These are phyloP conservation scores for Eulithis prunata DNA, from an alignment of 2,888 invertebrate species.

Conservation along the genomic window DNA sequence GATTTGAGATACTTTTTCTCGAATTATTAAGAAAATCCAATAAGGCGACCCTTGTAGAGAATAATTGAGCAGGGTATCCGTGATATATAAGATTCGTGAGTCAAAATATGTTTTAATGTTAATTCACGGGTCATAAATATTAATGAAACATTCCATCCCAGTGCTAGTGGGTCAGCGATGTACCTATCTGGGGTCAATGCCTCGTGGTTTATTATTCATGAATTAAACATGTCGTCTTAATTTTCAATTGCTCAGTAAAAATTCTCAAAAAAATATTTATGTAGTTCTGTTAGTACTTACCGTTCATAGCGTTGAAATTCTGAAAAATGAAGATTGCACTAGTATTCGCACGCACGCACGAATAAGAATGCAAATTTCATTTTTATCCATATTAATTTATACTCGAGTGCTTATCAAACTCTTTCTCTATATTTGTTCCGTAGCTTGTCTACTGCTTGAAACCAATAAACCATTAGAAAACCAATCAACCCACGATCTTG, in stretches of 20 bases:
- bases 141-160: slow-evolving; percentile 70
- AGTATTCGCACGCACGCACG: too few relatives aligned
- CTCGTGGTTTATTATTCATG: slow-evolving; percentile 36
- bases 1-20: slow-evolving; percentile 31
- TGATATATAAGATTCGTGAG: slow-evolving; percentile 59
- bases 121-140: slow-evolving; percentile 80
- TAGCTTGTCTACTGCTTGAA: neutral
- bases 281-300: too few relatives aligned
- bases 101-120: slow-evolving; percentile 77
- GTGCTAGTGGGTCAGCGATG: slow-evolving; percentile 55
- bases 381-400: too few relatives aligned
- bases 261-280: too few relatives aligned
- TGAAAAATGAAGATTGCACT: too few relatives aligned
- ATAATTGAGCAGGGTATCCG: slow-evolving; percentile 54
- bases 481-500: slow-evolving; percentile 48
- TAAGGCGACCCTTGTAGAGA: slow-evolving; percentile 49
- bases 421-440: neutral
- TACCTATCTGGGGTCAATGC: slow-evolving; percentile 40
- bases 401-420: too few relatives aligned
- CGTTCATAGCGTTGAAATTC: too few relatives aligned
- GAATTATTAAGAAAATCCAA: slow-evolving; percentile 43
- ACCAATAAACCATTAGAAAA: slow-evolving; percentile 36
- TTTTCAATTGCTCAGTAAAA: slow-evolving; percentile 9
- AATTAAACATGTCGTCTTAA: slow-evolving; percentile 30
- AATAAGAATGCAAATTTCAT: too few relatives aligned